Conservation (phyloP, 2,113 vertebrate genomes). For the Formicarius rufipectus region DNA sequence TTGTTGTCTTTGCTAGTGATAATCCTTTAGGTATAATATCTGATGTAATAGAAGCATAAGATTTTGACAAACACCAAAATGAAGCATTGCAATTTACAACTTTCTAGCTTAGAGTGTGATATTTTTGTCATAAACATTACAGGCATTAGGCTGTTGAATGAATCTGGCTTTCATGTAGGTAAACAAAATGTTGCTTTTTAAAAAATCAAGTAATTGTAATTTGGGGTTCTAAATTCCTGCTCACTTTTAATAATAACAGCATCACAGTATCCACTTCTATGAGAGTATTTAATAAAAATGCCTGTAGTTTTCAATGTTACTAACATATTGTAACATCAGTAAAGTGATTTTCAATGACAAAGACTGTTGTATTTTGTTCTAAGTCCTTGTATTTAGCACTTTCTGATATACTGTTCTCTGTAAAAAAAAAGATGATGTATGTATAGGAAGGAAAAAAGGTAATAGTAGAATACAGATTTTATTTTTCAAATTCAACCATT, state of each 20-base stretch:
- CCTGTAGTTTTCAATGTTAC: constrained; percentile 73
- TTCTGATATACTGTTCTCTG: neutral
- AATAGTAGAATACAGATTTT: neutral
- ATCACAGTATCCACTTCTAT: constrained; percentile 51
- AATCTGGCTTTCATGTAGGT: constrained; percentile 63
- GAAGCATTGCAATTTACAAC: constrained; percentile 21
- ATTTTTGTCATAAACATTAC: constrained; percentile 44
- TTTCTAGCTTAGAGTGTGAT: constrained; percentile 40
- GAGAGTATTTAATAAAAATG: constrained; percentile 67
- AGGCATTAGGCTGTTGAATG: constrained; percentile 56
- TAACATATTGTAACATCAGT: constrained; percentile 73
- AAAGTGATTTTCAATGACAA: constrained; percentile 75
- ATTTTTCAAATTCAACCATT: neutral
- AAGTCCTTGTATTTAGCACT: neutral
- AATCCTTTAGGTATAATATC: neutral
- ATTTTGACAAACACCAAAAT: constrained; percentile 57
- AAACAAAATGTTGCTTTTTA: constrained; percentile 68
- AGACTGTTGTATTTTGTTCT: neutral
- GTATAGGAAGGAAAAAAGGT: neutral
- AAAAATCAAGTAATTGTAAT: constrained; percentile 57
- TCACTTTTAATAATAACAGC: constrained; percentile 68
- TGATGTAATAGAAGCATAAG: neutral
- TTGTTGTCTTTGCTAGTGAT: constrained; percentile 32
- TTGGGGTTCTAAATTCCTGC: constrained; percentile 63
- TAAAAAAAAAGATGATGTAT: neutral